Base-by-base conservation (phyloP, 2,113 vertebrate species). In the Apodemus speciosus region DNA sequence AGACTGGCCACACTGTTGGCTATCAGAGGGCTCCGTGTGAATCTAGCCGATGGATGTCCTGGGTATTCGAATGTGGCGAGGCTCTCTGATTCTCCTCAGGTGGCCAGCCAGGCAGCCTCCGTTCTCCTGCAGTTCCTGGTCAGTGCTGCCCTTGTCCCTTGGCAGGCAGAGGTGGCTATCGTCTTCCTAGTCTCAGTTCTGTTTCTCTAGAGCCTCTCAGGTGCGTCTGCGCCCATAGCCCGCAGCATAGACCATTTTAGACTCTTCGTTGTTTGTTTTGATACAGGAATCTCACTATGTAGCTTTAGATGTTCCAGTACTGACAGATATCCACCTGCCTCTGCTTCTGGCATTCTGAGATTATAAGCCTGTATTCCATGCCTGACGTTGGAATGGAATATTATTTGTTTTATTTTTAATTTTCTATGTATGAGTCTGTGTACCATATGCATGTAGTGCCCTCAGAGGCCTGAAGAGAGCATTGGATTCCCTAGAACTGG, bases 131-230 rank as follows among this genome's bases (percentile, higher is more conserved):
- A 13, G 72, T 10, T 23, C 49, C 60, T 69, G n/a, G 66, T n/a
- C 4, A 1, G 49, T 32, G 10, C 5, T 2, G 9, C 11, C 5
- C 15, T 38, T 18, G 0, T 1, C 73, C 75, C 40, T 40, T 40
- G 10, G 21, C 18, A 9, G 60, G 25, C 2, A 73, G 13, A 62
- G 49, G 18, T 25, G 43, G 38, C 32, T 80, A 43, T 32, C 13
- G 8, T 14, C 81, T 56, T 38, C 2, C 58, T 27, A 4, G 53
- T 5, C 0, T 66, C 18, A 18, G 56, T 56, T 68, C 83, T 89
- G 3, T 69, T 53, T 64, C 94, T 40, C 38, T 46, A 76, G 56
- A 88, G 53, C 5, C 23, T 30, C n/a, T 72, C 9, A 2, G 38
- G 18, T 6, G 25, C 58, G 7, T 4, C 46, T 6, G 8, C 66